Conservation (phyloP, 2,113 vertebrate genomes). For the Nibea albiflora region DNA sequence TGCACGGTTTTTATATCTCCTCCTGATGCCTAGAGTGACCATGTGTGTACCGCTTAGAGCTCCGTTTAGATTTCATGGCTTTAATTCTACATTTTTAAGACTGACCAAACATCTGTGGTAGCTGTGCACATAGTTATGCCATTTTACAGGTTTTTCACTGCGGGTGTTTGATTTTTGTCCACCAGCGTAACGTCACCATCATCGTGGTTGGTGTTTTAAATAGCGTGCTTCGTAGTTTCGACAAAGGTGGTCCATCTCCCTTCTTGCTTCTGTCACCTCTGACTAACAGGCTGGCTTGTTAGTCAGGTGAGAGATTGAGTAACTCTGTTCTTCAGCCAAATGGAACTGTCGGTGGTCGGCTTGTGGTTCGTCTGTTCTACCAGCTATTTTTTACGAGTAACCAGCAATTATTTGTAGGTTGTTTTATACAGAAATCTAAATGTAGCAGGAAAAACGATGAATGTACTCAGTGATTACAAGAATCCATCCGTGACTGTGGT, state of each 20-base stretch:
- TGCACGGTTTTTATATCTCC: constrained; percentile 41
- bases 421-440: constrained; percentile 39
- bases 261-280: constrained; percentile 2
- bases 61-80: constrained; percentile 16
- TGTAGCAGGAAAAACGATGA: constrained; percentile 46
- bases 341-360: neutral
- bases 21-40: constrained; percentile 33
- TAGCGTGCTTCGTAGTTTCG: constrained; percentile 1
- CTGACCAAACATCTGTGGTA: constrained; percentile 67
- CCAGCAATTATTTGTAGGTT: constrained; percentile 47
- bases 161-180: constrained; percentile 27
- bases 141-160: constrained; percentile 28
- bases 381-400: constrained; percentile 29
- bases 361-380: constrained; percentile 34
- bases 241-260: constrained; percentile 23
- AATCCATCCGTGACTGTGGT: constrained; percentile 23
- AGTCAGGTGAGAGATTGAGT: constrained; percentile 18
- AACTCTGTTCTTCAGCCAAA: constrained; percentile 35
- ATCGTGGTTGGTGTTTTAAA: constrained; percentile 18
- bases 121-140: constrained; percentile 27
- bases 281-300: constrained; percentile 37
- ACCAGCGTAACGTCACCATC: constrained; percentile 33
- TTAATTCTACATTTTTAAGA: constrained; percentile 46
- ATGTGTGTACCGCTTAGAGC: constrained; percentile 15
- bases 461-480: constrained; percentile 37